phyloP scores from a whole-genome alignment of 2,888 invertebrate species.

The Mamestra brassicae region DNA sequence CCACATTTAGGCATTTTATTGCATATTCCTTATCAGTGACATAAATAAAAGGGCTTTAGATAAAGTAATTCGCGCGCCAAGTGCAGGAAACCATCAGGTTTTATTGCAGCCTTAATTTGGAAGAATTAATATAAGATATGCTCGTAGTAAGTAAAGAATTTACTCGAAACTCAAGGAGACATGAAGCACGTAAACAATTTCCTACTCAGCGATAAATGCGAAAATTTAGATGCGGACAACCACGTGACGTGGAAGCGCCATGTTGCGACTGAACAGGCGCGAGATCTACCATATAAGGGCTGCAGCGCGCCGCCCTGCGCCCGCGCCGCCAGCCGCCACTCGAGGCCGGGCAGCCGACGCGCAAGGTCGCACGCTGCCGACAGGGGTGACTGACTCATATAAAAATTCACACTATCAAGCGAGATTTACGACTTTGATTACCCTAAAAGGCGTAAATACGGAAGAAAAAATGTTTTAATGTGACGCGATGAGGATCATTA shows the following conservation, averaged over 20 bases:
- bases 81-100: conserved; percentile 58
- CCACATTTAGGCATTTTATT: conserved; percentile 45
- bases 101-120: conserved; percentile 59
- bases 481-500: conserved; percentile 64
- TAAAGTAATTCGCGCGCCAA: conserved; percentile 35
- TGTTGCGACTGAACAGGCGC: conserved; percentile 60
- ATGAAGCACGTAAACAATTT: conserved; percentile 61
- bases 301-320: conserved; percentile 73
- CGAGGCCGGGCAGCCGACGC: conserved; percentile 72
- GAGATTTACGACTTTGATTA: conserved; percentile 81
- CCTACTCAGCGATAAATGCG: conserved; percentile 65
- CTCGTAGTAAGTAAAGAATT: conserved; percentile 59
- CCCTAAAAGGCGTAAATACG: conserved; percentile 77
- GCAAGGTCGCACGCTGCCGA: conserved; percentile 73
- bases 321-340: conserved; percentile 70
- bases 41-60: conserved; percentile 51
- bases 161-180: conserved; percentile 61
- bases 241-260: conserved; percentile 81
- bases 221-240: conserved; percentile 78
- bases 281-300: conserved; percentile 77
- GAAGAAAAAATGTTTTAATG: conserved; percentile 76
- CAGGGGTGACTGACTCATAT: conserved; percentile 85
- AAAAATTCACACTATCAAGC: conserved; percentile 80
- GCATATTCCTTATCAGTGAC: conserved; percentile 21
- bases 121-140: conserved; percentile 34